These are phyloP conservation scores for Podarcis muralis DNA, from an alignment of 2,113 vertebrate species.

Conservation along the genomic window DNA sequence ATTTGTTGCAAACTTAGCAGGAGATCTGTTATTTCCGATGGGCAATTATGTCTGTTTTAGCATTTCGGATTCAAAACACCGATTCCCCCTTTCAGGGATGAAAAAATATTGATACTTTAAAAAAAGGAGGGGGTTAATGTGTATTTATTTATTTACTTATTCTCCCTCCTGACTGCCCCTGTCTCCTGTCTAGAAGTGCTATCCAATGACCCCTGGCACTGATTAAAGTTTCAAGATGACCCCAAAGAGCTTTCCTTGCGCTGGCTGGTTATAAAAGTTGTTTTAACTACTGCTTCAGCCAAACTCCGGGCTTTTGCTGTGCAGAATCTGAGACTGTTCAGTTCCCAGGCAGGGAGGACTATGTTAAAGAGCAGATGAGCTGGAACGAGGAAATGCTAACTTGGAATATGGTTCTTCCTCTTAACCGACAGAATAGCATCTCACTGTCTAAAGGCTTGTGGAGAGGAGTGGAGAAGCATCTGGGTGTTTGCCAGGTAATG, in stretches of 20 bases:
- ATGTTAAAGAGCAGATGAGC: slow-evolving; percentile 11
- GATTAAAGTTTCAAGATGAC: slow-evolving; percentile 86
- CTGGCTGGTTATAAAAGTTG: slow-evolving; percentile 79
- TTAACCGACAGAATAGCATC: not conserved
- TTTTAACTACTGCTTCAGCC: slow-evolving; percentile 74
- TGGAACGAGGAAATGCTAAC: not conserved
- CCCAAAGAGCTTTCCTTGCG: slow-evolving; percentile 84
- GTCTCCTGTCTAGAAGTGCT: slow-evolving; percentile 75
- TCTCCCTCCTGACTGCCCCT: slow-evolving; percentile 56
- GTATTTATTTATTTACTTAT: slow-evolving; percentile 68
- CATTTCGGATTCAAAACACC: slow-evolving; percentile 64
- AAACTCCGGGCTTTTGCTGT: slow-evolving; percentile 56
- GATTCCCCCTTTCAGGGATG: not conserved
- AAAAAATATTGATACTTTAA: slow-evolving; percentile 42
- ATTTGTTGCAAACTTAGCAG: slow-evolving; percentile 66
- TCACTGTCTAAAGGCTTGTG: not conserved
- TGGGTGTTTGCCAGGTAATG: not conserved
- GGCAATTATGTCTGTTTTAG: slow-evolving; percentile 62
- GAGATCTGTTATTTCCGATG: slow-evolving; percentile 67
- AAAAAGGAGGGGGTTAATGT: slow-evolving; percentile 48
- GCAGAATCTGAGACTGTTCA: slow-evolving; percentile 58
- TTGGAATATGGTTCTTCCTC: not conserved
- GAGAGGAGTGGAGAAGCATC: not conserved
- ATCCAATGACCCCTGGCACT: slow-evolving; percentile 88
- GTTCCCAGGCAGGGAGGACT: slow-evolving; percentile 53